phyloP scores from a whole-genome alignment of 2,797 vertebrate species.

The Heteromormyrus szaboi region DNA sequence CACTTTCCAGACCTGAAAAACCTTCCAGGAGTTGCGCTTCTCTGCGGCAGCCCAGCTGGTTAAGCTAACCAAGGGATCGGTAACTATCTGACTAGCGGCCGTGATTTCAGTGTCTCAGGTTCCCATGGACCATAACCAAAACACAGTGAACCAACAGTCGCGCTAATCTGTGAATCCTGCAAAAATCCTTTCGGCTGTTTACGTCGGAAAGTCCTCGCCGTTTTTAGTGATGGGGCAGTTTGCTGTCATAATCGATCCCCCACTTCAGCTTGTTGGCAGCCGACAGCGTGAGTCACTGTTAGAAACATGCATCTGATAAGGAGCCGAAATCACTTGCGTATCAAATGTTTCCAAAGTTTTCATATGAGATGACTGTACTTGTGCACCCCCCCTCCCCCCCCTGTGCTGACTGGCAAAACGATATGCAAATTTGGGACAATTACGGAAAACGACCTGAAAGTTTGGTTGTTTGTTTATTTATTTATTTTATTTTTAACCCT shows the following conservation, averaged over 20 bases:
- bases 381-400: not conserved
- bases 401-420: not conserved
- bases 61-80: not conserved
- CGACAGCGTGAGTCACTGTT: not conserved
- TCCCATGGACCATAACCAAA: not conserved
- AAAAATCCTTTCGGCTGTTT: not conserved
- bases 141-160: not conserved
- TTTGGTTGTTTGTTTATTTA: not conserved
- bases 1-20: not conserved
- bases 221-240: not conserved
- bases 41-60: not conserved
- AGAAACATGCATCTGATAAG: not conserved
- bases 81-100: not conserved
- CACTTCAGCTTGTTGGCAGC: not conserved
- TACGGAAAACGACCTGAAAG: not conserved
- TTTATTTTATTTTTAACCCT: not conserved
- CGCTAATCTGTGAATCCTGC: not conserved
- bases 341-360: conserved; percentile 5
- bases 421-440: not conserved
- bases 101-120: not conserved
- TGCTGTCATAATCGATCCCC: not conserved
- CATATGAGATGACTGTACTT: not conserved
- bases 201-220: not conserved
- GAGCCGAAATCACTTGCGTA: not conserved
- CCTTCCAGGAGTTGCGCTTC: not conserved